Evolutionary conservation across 2,888 invertebrate species (phyloP).

Genomic region (Cantharis nigra): DNA sequence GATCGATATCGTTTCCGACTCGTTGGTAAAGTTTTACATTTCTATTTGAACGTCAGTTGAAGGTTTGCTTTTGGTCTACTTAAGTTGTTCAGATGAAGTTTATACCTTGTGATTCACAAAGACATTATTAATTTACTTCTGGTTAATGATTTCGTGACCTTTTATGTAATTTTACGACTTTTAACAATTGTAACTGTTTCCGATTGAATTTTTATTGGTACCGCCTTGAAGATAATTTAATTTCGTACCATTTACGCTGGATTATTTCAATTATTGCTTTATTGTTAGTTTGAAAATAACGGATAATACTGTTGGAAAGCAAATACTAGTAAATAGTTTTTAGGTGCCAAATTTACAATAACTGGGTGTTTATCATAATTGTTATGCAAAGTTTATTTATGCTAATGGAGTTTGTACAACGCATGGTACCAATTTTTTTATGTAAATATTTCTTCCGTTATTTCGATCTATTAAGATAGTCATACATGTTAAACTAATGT

Average conservation of each 20-base stretch:
- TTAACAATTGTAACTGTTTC: background rate
- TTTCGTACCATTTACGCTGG: background rate
- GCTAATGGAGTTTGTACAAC: background rate
- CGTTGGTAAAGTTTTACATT: background rate
- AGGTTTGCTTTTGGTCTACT: background rate
- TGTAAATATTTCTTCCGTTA: background rate
- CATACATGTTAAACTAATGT: background rate
- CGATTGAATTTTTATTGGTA: background rate
- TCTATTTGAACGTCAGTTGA: background rate
- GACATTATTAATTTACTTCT: background rate
- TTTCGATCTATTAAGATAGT: conserved; percentile 1
- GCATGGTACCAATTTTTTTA: background rate
- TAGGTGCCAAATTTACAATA: background rate
- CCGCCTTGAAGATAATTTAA: background rate
- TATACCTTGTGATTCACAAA: background rate
- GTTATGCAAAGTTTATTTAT: background rate
- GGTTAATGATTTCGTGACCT: background rate
- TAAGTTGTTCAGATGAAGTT: background rate
- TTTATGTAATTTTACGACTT: background rate
- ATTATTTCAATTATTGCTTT: background rate
- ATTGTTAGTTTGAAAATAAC: background rate
- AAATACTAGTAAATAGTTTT: background rate
- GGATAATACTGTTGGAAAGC: background rate
- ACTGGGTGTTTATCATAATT: background rate
- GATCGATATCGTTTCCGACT: too few relatives aligned